Evolutionary conservation across 2,113 vertebrate genomes (phyloP).

Genomic region (Salvator merianae): DNA sequence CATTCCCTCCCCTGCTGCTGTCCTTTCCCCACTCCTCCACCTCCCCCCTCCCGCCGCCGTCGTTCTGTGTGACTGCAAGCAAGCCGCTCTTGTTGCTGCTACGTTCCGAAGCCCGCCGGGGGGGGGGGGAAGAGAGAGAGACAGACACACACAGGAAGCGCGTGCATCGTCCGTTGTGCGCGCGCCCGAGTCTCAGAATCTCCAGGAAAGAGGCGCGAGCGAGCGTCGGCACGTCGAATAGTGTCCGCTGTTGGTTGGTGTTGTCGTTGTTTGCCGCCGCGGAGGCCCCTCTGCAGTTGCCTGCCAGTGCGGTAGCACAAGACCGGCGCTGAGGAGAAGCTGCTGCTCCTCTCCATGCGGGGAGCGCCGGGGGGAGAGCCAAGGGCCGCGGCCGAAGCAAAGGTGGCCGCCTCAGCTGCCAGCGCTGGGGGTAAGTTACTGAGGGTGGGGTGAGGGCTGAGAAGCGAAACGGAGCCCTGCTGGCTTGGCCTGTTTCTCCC

Average conservation of each 20-base stretch:
- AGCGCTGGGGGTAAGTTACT: slow-evolving; percentile 42
- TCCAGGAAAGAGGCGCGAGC: neutral
- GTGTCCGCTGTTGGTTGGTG: neutral
- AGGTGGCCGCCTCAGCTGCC: neutral
- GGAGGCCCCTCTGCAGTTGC: neutral
- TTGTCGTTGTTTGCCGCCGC: neutral
- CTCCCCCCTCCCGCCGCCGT: neutral
- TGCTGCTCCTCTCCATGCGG: slow-evolving; percentile 46
- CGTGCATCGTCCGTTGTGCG: slow-evolving; percentile 13
- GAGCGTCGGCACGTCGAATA: neutral
- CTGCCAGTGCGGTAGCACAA: slow-evolving; percentile 8
- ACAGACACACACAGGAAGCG: neutral
- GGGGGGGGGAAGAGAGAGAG: slow-evolving; percentile 1
- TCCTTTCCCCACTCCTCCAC: neutral
- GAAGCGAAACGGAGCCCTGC: neutral
- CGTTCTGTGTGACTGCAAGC: slow-evolving; percentile 9
- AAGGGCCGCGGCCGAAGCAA: slow-evolving; percentile 11
- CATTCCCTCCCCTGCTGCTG: slow-evolving; percentile 18
- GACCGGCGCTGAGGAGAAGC: slow-evolving; percentile 16
- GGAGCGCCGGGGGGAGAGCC: slow-evolving; percentile 38
- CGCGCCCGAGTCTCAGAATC: neutral
- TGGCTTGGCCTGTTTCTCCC: slow-evolving; percentile 31
- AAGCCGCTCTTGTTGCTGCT: slow-evolving; percentile 55
- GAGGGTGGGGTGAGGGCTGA: slow-evolving; percentile 23
- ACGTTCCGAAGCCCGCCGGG: slow-evolving; percentile 28